These are phyloP conservation scores for Ormyrus thymus DNA, from an alignment of 2,888 invertebrate species.

Conservation along the genomic window DNA sequence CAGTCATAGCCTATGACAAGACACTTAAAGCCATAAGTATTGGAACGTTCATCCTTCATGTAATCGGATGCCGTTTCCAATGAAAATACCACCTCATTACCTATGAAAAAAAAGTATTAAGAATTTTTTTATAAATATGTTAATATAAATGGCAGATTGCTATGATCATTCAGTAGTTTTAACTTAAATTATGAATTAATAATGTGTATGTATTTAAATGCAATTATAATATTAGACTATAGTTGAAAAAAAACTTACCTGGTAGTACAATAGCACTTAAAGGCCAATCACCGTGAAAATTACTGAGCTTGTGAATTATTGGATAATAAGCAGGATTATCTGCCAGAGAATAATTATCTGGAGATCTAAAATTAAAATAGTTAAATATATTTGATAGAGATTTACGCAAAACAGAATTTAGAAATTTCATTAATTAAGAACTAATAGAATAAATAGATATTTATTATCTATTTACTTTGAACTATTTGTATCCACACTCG, in stretches of 20 bases:
- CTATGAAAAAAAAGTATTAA: constrained; percentile 69
- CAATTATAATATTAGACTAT: not conserved
- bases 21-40: constrained; percentile 88
- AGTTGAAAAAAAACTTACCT: constrained; percentile 71
- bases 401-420: no score
- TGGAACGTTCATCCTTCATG: constrained; percentile 90
- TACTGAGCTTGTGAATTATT: constrained; percentile 81
- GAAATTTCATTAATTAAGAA: constrained; percentile 22
- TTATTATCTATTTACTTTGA: constrained; percentile 60
- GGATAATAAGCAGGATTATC: constrained; percentile 78
- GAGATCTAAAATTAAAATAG: constrained; percentile 56
- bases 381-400: no score
- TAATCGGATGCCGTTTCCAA: constrained; percentile 97
- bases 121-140: not conserved
- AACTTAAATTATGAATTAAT: not conserved
- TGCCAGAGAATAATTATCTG: constrained; percentile 58
- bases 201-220: not conserved
- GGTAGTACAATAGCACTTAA: constrained; percentile 90
- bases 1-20: constrained; percentile 89
- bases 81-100: constrained; percentile 95
- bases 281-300: constrained; percentile 87
- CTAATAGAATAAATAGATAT: no score
- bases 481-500: constrained; percentile 70
- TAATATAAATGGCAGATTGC: not conserved
- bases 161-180: not conserved